Conservation (phyloP, 2,113 vertebrate genomes). For the Campylomormyrus numenius region DNA sequence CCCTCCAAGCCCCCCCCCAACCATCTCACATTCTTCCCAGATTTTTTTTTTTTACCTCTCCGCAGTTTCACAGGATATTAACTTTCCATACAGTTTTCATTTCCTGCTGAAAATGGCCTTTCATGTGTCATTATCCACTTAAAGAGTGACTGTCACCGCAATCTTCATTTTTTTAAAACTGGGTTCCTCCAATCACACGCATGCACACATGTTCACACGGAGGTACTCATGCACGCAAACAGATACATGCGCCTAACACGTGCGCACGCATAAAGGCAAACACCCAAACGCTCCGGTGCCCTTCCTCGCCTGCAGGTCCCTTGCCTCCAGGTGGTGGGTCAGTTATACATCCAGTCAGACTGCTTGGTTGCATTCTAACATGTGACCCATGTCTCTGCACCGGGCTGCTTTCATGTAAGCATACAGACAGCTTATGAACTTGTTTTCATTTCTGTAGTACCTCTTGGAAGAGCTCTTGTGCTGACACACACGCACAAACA, state of each 20-base stretch:
- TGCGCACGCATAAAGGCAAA: not conserved
- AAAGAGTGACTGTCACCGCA: conserved; percentile 42
- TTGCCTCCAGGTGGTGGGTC: not conserved
- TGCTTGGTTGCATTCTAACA: not conserved
- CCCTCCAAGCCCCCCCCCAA: conserved; percentile 1
- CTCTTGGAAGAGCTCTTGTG: not conserved
- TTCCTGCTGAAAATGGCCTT: conserved; percentile 55
- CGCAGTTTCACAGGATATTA: conserved; percentile 51
- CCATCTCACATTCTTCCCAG: not conserved
- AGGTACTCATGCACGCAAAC: not conserved
- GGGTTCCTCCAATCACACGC: conserved; percentile 7
- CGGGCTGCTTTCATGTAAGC: not conserved
- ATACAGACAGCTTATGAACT: not conserved
- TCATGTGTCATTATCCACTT: conserved; percentile 50
- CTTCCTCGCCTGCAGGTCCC: not conserved
- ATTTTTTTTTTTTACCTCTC: conserved; percentile 12
- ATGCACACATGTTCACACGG: conserved; percentile 2
- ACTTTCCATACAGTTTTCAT: conserved; percentile 53
- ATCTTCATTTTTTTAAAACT: conserved; percentile 36
- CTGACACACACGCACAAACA: not conserved
- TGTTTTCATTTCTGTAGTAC: not conserved
- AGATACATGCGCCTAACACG: not conserved
- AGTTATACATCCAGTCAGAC: not conserved
- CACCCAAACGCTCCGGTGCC: not conserved
- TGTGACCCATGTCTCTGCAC: not conserved